Conservation (phyloP, 2,888 invertebrate genomes). For the Ceramica pisi region DNA sequence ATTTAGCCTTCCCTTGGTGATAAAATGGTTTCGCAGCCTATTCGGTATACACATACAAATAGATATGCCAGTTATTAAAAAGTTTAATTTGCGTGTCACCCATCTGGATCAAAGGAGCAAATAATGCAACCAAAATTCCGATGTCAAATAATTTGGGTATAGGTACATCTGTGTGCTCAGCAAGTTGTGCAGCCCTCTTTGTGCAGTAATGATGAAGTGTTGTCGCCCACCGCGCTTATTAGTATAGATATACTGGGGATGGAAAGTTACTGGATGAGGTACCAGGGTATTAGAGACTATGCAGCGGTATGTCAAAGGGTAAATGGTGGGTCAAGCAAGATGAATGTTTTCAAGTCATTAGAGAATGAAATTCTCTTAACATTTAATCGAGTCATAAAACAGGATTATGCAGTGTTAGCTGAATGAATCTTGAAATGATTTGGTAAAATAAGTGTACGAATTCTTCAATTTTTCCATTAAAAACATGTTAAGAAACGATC, state of each 20-base stretch:
- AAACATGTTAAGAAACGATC: too few species aligned
- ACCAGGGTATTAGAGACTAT: not conserved
- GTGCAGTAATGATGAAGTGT: conserved; percentile 79
- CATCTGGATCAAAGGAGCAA: conserved; percentile 22
- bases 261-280: conserved; percentile 43
- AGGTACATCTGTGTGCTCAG: conserved; percentile 48
- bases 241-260: conserved; percentile 61
- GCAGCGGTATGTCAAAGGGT: too few species aligned
- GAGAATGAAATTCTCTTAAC: too few species aligned
- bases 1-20: too few species aligned
- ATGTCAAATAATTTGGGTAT: conserved; percentile 50
- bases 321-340: not conserved
- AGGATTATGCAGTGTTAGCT: too few species aligned
- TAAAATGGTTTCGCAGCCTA: too few species aligned
- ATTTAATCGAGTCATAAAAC: too few species aligned
- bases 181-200: conserved; percentile 70
- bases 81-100: not conserved
- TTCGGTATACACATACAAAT: too few species aligned
- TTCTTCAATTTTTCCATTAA: too few species aligned
- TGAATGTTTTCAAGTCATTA: not conserved
- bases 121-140: conserved; percentile 50
- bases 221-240: conserved; percentile 80
- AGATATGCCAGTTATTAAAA: not conserved
- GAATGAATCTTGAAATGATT: too few species aligned
- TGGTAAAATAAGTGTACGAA: too few species aligned